phyloP scores from a whole-genome alignment of 2,113 vertebrate genomes.

The Prolemur simus region DNA sequence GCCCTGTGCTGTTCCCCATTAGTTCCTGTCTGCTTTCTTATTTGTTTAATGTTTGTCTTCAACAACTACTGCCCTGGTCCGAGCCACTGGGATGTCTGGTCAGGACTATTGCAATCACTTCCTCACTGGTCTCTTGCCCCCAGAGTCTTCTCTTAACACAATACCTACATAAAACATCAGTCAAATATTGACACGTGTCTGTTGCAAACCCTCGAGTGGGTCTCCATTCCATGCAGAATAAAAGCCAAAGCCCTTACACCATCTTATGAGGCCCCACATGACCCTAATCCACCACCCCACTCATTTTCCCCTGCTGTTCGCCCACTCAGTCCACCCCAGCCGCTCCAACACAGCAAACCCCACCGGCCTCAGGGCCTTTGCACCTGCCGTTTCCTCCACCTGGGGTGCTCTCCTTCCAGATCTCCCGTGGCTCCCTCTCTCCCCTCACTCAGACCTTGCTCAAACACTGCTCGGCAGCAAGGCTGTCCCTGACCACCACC shows the following conservation, averaged over 20 bases:
- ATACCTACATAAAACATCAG: neutral
- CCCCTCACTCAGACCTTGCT: neutral
- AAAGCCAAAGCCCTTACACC: neutral
- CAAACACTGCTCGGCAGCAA: neutral
- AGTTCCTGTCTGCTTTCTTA: neutral
- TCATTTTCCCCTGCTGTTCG: neutral
- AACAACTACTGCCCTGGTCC: neutral
- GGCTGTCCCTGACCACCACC: neutral
- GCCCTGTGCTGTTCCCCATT: neutral
- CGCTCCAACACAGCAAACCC: neutral
- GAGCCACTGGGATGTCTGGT: neutral
- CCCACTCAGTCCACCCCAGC: neutral
- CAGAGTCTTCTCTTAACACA: neutral
- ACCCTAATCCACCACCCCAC: neutral
- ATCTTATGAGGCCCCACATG: neutral
- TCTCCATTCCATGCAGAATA: neutral
- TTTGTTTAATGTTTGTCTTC: neutral
- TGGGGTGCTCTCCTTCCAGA: neutral
- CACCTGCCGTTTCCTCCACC: neutral
- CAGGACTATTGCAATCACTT: neutral
- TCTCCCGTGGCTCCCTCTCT: neutral
- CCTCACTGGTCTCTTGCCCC: neutral
- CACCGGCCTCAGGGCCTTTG: neutral
- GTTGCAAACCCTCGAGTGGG: neutral
- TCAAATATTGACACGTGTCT: neutral